Evolutionary conservation across 2,888 invertebrate genomes (phyloP), one percentile per base, ranked within the genome.

Genomic region (Dryocosmus kuriphilus): DNA sequence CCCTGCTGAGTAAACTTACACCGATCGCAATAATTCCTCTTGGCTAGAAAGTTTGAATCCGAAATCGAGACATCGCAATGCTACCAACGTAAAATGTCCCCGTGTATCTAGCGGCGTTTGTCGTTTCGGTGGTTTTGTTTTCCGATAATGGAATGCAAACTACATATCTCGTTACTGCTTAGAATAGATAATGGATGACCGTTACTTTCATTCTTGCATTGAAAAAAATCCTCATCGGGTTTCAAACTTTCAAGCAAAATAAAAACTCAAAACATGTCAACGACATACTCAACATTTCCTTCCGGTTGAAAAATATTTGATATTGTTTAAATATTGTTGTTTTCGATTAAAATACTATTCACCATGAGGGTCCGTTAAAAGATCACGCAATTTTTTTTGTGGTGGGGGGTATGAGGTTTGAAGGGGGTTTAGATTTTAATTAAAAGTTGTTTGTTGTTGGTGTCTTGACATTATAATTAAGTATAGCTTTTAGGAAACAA

Each of bases 1-100:
- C 74, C 14, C 16, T 35, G 22, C 57, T 55, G 38, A 55, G 75
- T 57, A 78, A 74, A 76, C 77, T 57, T 67, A 51, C 27, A 73
- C 75, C 38, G 76, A 77, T 77, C 77, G 71, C 71, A 71, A 71
- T 71, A 71, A 71, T 71, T 71, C 19, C 30, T 27, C 46, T 51
- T 71, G n/a, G 19, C 30, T 71, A 71, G 71, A 71, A 71, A 71
- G 71, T 71, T 71, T 51, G n/a, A 71, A 71, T 71, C 71, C 51
- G 30, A 71, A 71, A 71, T 71, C 51, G 27, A 71, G 46, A 8
- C n/a, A 46, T 27, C 27, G 67, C 27, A 67, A 67, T 46, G 27
- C 62, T 63, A n/a, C 62, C n/a, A n/a, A n/a, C 62, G 62, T 46
- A 46, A 71, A 71, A 51, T 41, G 16, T 41, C 46, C 19, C 51